Base-by-base conservation (phyloP, 1,140 invertebrate species). In the Zeugodacus cucurbitae region DNA sequence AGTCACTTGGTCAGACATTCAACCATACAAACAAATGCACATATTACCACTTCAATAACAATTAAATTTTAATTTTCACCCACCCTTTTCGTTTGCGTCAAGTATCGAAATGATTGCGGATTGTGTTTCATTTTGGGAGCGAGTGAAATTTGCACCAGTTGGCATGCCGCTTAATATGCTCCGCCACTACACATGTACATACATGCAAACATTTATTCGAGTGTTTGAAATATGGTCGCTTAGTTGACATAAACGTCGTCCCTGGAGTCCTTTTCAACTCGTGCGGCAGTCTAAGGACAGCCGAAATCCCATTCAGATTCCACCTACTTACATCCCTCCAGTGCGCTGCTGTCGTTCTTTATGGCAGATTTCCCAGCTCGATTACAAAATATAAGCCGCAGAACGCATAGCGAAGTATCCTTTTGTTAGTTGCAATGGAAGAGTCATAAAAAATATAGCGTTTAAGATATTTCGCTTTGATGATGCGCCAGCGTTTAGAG, bases 211-310 rank as follows among this genome's bases (percentile, higher is more conserved):
- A 54, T 14, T 54, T 54, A n/a, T 62, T 22, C 58, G n/a, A 5
- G 10, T 26, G 58, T 62, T 93, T 93, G 93, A 93, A 93, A 92
- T 92, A 93, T 93, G 89, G 89, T 11, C 90, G 82, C 89, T 89
- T 87, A 90, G 89, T 92, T 93, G 92, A 93, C 92, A 93, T 93
- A 93, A 93, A 93, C 92, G 91, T 90, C 90, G 90, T 93, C 92
- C 92, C 92, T 90, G 90, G 92, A 92, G 92, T 90, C 91, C 90
- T 91, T 91, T 93, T 91, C 89, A 48, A 37, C 59, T 87, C 87
- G 87, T 70, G 87, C 70, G 87, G 67, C 67, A 87, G 64, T 14
- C 29, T 59, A 57, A 86, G 54, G 57, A 86, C 37, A 5, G 34
- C 54, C 20, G 58, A 34, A 86, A 54, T 17, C 57, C 41, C 44